Base-by-base conservation (phyloP, 2,113 vertebrate genomes). In the Pseudonaja textilis region DNA sequence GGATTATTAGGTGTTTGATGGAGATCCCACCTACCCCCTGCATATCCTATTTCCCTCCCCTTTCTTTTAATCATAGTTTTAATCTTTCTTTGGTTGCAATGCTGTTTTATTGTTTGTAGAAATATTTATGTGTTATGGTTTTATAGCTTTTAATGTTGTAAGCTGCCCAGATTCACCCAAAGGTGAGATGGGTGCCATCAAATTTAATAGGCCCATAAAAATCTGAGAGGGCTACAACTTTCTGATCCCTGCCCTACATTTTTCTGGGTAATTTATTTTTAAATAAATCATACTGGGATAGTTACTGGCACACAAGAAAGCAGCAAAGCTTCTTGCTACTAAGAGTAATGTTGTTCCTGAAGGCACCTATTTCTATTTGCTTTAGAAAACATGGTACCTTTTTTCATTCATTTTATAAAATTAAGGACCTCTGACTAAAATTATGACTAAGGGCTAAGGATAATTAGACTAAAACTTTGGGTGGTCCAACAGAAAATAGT, bases 271-370 rank as follows among this genome's bases (percentile, higher is more conserved):
- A 52, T 69, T 69, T 64, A 47, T 92, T 52, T 39, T 25, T 10
- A 55, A 22, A 11, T 26, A 11, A 92, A 69, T 95, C 42, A 87
- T 93, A 93, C 14, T 52, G 22, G 34, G 86, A 91, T 91, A 94
- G 45, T 93, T 57, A 93, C 57, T 34, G 90, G 14, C 93, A 92
- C 92, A 92, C 20, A 16, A 39, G n/a, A 74, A 74, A 39, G 47
- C 91, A 59, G 59, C 87, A 94, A 69, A 23, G 4, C 88, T 95
- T 95, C 88, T 95, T 95, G 57, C 91, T 93, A 93, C 59, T 61
- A 94, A 92, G 8, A 69, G 91, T 45, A 93, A 85, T 85, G 85
- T 92, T 92, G 90, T 61, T 91, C 91, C 94, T 95, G 52, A 91
- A 0, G 11, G 92, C 86, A 87, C 91, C 88, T 61, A 88, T 87